Base-by-base conservation (phyloP, 2,888 invertebrate genomes). In the Aphodius granarius region DNA sequence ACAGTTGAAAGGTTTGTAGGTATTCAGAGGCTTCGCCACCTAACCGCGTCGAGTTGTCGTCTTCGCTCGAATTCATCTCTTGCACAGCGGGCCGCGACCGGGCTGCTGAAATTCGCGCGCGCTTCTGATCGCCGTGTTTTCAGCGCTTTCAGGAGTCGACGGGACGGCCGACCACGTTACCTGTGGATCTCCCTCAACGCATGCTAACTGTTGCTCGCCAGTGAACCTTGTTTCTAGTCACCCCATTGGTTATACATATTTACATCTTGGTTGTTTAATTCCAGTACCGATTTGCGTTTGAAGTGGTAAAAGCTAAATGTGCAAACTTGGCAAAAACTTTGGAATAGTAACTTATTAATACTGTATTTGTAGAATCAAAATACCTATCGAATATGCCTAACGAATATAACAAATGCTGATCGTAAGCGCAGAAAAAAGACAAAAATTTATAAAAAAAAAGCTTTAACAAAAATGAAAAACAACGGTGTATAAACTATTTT, bases 1-100 rank as follows among this genome's bases (percentile, higher is more conserved):
- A 95, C 3, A 90, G 84, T 76, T 81, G 82, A 78, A 81, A 83
- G 63, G 75, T 71, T 79, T 79, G 81, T 62, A 79, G 68, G 21
- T 21, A 62, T 18, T 62, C 66, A 19, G 72, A 72, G 6, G 75
- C 70, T 70, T 23, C 19, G 16, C 72, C 68, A n/a, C 68, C 68
- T 21, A 18, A 15, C 2, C 16, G 20, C 3, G 68, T 68, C 20
- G n/a, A 5, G 22, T 68, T 68, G 20, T 68, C 68, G 62, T 72
- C 16, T 63, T 73, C 19, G 18, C 65, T 73, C 22, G 72, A 62
- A 43, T 66, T 43, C 43, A 43, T 43, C 9, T 43, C 43, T 43
- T 43, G 43, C 43, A 43, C 43, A 43, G 6, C 43, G 43, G 43
- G 43, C 43, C 13, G 43, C 43, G 43, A 43, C 43, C 20, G 22